Evolutionary conservation across 2,113 vertebrate species (phyloP).

Genomic region (Ctenomys sociabilis): DNA sequence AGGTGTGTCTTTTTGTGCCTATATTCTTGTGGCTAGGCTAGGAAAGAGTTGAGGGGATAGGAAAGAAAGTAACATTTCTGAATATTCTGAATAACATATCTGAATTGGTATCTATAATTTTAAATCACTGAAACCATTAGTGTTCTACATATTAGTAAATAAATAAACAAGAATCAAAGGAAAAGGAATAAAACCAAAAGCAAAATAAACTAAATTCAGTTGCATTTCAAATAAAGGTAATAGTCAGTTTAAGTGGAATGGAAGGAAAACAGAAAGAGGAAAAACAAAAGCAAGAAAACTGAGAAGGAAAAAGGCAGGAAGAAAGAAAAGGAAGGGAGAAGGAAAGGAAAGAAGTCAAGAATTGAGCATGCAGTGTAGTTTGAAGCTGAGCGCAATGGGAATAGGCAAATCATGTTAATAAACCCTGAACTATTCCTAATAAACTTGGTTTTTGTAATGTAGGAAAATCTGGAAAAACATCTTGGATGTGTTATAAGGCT

Average conservation of each 20-base stretch:
- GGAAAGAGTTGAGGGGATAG: not conserved
- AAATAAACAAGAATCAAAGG: not conserved
- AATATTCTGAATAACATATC: no score
- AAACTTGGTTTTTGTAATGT: not conserved
- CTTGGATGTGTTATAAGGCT: not conserved
- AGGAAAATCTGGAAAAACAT: not conserved
- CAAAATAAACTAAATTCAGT: not conserved
- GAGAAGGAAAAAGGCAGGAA: not conserved
- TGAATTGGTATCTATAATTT: not conserved
- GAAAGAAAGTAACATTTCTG: not conserved
- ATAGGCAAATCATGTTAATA: not conserved
- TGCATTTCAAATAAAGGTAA: not conserved
- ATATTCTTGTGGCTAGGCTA: not conserved
- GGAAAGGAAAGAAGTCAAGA: not conserved
- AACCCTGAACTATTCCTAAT: not conserved
- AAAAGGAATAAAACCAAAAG: not conserved
- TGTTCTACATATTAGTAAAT: not conserved
- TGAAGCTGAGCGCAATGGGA: not conserved
- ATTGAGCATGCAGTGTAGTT: not conserved
- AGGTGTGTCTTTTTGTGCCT: not conserved
- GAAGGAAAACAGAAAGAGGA: not conserved
- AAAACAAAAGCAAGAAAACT: not conserved
- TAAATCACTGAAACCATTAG: not conserved
- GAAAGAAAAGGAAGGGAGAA: not conserved
- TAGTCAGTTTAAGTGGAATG: not conserved